Percentiles rank a stretch among this genome's conserved stretches.
Evolutionary conservation across 2,888 invertebrate species (phyloP).

Genomic region (Antheraea assamensis): DNA sequence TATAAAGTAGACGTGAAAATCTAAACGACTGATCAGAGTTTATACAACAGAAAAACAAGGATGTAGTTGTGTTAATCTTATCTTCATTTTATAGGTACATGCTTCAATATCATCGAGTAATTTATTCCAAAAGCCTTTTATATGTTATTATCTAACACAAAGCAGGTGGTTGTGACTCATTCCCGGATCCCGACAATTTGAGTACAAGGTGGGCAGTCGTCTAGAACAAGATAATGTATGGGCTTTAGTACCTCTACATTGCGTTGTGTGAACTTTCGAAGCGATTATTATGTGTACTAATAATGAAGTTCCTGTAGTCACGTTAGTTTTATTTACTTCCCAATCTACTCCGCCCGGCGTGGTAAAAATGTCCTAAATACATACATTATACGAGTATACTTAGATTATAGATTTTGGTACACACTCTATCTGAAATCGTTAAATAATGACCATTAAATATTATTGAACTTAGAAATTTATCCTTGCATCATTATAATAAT

Average conservation of each 20-base stretch:
- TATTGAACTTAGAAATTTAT: too few relatives aligned
- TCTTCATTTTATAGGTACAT: background rate
- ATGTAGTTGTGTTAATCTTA: background rate
- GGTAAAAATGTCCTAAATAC: background rate
- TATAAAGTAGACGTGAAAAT: background rate
- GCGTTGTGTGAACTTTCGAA: background rate
- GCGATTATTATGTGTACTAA: background rate
- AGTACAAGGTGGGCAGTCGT: slow-evolving; percentile 1
- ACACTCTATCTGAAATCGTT: too few relatives aligned
- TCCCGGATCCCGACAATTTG: slow-evolving; percentile 14
- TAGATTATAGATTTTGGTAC: too few relatives aligned
- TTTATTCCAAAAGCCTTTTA: slow-evolving; percentile 10
- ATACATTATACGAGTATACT: too few relatives aligned
- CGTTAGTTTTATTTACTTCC: background rate
- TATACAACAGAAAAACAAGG: background rate
- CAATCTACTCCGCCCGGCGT: background rate
- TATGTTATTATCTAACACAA: slow-evolving; percentile 31
- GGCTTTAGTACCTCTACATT: background rate
- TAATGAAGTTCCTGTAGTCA: background rate
- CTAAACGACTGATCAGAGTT: background rate
- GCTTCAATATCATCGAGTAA: background rate
- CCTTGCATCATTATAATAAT: background rate
- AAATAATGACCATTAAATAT: too few relatives aligned
- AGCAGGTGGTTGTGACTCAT: slow-evolving; percentile 40
- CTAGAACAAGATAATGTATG: slow-evolving; percentile 11